Evolutionary conservation across 2,888 invertebrate species (phyloP).

Genomic region (Alcis repandata): DNA sequence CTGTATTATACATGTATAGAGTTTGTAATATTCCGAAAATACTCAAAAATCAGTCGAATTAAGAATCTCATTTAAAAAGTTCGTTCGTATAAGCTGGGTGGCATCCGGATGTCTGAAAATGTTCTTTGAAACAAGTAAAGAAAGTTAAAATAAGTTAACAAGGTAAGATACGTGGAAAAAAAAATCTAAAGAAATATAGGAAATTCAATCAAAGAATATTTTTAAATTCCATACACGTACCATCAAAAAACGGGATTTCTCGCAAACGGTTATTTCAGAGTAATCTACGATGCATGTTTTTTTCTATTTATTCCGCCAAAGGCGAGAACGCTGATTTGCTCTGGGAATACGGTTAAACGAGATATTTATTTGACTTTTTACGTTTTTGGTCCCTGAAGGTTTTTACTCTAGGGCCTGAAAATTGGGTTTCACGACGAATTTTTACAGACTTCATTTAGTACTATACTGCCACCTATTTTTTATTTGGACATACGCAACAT

Average conservation of each 20-base stretch:
- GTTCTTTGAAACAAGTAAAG: not conserved
- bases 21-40: too few species aligned
- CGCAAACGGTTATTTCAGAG: conserved; percentile 9
- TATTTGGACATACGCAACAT: too few species aligned
- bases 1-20: too few species aligned
- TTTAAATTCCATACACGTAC: not conserved
- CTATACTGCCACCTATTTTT: too few species aligned
- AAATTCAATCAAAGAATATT: conserved; percentile 3
- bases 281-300: conserved; percentile 18
- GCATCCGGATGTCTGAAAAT: too few species aligned
- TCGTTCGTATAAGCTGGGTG: too few species aligned
- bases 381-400: conserved; percentile 43
- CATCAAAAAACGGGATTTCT: conserved; percentile 8
- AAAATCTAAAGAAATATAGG: not conserved
- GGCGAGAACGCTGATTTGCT: conserved; percentile 40
- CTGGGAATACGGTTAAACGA: conserved; percentile 48
- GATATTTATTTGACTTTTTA: conserved; percentile 51
- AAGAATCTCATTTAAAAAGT: too few species aligned
- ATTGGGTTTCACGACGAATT: conserved; percentile 10
- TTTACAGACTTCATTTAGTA: too few species aligned
- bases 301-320: conserved; percentile 22
- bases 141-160: not conserved
- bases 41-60: too few species aligned
- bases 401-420: not conserved
- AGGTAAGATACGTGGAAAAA: too few species aligned